Conservation (phyloP, 2,888 invertebrate genomes). For the Lepetodrilus schrolli region DNA sequence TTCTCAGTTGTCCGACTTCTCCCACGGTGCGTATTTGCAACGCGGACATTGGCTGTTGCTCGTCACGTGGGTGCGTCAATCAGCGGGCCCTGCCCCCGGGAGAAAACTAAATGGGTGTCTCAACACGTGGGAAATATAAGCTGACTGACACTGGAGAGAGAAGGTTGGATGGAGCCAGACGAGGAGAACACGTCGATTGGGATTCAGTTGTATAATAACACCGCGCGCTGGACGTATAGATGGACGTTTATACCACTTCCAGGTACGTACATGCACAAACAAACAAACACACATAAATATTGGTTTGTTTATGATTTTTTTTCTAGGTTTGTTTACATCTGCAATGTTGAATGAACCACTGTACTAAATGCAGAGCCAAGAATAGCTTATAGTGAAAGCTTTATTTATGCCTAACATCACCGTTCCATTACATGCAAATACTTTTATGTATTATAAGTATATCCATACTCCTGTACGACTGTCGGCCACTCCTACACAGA, state of each 20-base stretch:
- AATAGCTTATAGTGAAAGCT: too few species aligned
- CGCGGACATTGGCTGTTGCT: not conserved
- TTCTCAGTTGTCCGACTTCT: not conserved
- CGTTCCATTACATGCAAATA: too few species aligned
- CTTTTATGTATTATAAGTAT: too few species aligned
- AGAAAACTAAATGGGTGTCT: not conserved
- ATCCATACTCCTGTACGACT: too few species aligned
- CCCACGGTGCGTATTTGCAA: not conserved
- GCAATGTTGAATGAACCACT: too few species aligned
- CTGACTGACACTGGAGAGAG: not conserved
- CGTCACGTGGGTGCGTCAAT: conserved; percentile 4
- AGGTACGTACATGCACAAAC: not conserved
- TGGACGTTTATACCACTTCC: not conserved
- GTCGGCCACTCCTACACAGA: too few species aligned
- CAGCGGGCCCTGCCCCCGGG: conserved; percentile 6
- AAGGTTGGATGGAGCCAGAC: not conserved
- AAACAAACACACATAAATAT: too few species aligned
- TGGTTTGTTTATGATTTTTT: not conserved
- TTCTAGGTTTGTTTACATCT: not conserved
- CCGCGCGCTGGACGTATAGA: not conserved
- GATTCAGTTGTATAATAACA: not conserved
- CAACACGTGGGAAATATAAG: conserved; percentile 26
- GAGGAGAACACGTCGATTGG: not conserved
- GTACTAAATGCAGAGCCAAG: too few species aligned
- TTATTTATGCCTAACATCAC: too few species aligned